phyloP scores from a whole-genome alignment of 53 echinoderm and acorn worm species.

The Holothuria scabra region DNA sequence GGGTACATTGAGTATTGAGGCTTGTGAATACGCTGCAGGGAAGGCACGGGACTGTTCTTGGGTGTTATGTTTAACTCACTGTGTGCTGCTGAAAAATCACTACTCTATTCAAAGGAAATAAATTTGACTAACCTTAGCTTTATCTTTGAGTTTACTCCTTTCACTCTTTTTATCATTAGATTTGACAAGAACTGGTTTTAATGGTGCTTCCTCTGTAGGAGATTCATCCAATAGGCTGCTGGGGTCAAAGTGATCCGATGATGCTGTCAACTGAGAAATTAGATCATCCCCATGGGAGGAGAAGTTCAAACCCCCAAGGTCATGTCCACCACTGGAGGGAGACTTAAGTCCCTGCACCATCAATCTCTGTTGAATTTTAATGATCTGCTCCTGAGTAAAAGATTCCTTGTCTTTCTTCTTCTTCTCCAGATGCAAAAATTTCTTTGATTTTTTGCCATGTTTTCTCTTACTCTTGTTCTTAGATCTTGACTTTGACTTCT shows the following conservation, averaged over 20 bases:
- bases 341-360: slow-evolving; percentile 43
- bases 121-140: slow-evolving; percentile 15
- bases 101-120: background rate
- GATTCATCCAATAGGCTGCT: slow-evolving; percentile 18
- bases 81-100: no score
- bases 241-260: slow-evolving; percentile 40
- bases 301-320: slow-evolving; percentile 36
- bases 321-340: slow-evolving; percentile 41
- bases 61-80: no score
- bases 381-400: slow-evolving; percentile 40
- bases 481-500: slow-evolving; percentile 37
- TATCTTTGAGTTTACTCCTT: slow-evolving; percentile 18
- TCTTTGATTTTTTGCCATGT: slow-evolving; percentile 12
- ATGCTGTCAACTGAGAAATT: slow-evolving; percentile 67
- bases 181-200: slow-evolving; percentile 4
- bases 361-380: slow-evolving; percentile 45
- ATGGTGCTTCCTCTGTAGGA: slow-evolving; percentile 2
- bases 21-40: no score
- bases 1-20: no score
- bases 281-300: slow-evolving; percentile 69
- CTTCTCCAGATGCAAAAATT: slow-evolving; percentile 8
- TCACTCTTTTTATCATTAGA: slow-evolving; percentile 27
- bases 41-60: no score
- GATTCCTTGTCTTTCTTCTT: slow-evolving; percentile 53
- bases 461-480: slow-evolving; percentile 35